phyloP scores from a whole-genome alignment of 2,888 invertebrate genomes.

The Xestia rhomboidea region DNA sequence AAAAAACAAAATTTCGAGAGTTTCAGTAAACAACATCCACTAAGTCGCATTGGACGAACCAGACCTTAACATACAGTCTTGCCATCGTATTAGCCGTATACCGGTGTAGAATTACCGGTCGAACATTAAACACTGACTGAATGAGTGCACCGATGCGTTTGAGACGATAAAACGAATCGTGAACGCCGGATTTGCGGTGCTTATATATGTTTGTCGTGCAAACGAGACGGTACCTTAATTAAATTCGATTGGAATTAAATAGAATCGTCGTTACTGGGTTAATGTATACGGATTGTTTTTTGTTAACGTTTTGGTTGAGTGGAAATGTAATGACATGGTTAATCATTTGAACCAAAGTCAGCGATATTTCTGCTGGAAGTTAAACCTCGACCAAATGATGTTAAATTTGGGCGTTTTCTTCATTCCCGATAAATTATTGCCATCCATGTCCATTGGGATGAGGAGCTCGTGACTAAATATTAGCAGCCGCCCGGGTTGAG shows the following conservation, averaged over 20 bases:
- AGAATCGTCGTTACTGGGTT: slow-evolving; percentile 76
- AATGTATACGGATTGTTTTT: slow-evolving; percentile 75
- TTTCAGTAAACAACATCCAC: background rate
- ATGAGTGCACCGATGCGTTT: slow-evolving; percentile 82
- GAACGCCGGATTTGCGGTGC: slow-evolving; percentile 78
- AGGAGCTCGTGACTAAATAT: background rate
- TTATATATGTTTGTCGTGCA: slow-evolving; percentile 75
- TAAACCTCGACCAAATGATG: background rate
- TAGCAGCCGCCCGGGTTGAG: background rate
- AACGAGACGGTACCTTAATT: slow-evolving; percentile 81
- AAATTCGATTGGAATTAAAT: slow-evolving; percentile 76
- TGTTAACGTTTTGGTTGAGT: slow-evolving; percentile 48
- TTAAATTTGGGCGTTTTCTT: too few species aligned
- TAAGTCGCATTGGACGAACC: slow-evolving; percentile 52
- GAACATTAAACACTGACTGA: slow-evolving; percentile 76
- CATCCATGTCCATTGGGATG: too few species aligned
- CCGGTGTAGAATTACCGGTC: slow-evolving; percentile 77
- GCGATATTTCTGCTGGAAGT: background rate
- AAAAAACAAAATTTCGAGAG: background rate
- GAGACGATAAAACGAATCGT: slow-evolving; percentile 84
- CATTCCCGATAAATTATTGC: too few species aligned
- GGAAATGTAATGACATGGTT: slow-evolving; percentile 3
- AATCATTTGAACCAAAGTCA: background rate
- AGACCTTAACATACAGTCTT: slow-evolving; percentile 70
- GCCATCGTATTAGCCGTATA: slow-evolving; percentile 73